Base-by-base conservation (phyloP, 1,140 invertebrate species). In the Cherax destructor region DNA sequence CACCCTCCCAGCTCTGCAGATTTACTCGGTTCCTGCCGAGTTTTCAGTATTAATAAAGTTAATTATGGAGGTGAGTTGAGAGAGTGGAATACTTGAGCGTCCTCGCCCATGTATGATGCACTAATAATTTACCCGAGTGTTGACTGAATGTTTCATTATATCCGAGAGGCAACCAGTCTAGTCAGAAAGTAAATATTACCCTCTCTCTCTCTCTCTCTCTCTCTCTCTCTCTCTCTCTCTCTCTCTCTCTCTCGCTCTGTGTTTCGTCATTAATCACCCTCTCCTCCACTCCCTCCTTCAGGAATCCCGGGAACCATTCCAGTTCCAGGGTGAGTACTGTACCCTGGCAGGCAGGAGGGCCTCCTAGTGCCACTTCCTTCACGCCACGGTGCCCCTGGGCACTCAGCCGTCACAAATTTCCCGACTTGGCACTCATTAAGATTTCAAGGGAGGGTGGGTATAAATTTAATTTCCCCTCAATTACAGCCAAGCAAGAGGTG, bases 401-500 rank as follows among this genome's bases (percentile, higher is more conserved):
- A 56, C 21, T 41, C 80, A 61, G 59, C 52, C 80, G 80, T 83
- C 47, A 83, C 80, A 83, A 83, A 83, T 83, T 30, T 83, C 80
- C 80, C 56, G 80, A 83, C 80, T 83, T 61, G 80, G 80, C 80
- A 83, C 80, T 83, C 80, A 83, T 83, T 83, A 83, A 83, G 52
- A 83, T 83, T 61, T 83, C 80, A 83, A 41, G 80, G 50, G 18
- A 56, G 59, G 80, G 24, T 83, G 80, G 59, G 80, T 83, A 83
- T 83, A 83, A 83, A 83, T 83, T 83, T 83, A 83, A 83, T 83
- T 83, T 59, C 61, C 80, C 80, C 80, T 83, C 56, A 83, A 83
- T 83, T 83, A 83, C 59, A 83, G 80, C 52, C 80, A 61, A 83
- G 80, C 80, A 83, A 61, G 80, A 61, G 30, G 80, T 18, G 30